A percentile compares a stretch with the other conserved stretches of the same genome.
Evolutionary conservation across 2,888 invertebrate genomes (phyloP).

Genomic region (Teinopalpus imperialis): DNA sequence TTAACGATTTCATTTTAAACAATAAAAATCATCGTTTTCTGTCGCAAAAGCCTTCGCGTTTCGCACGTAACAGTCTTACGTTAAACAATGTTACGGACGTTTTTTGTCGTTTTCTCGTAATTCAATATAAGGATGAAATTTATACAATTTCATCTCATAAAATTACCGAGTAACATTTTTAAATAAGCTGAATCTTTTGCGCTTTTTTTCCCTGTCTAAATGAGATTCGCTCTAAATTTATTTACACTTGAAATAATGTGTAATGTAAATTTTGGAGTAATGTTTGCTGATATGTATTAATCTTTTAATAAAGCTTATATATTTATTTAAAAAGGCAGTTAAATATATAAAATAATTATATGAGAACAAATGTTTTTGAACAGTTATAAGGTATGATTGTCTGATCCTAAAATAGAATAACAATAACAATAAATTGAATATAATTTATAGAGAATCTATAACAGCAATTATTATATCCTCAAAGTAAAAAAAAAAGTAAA

Average conservation of each 20-base stretch:
- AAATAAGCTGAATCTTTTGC: constrained; percentile 2
- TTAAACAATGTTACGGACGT: constrained; percentile 29
- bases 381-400: no score
- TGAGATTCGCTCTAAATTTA: background rate
- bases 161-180: constrained; percentile 15
- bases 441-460: no score
- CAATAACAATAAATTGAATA: no score
- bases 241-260: background rate
- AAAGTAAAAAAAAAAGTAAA: no score
- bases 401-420: no score
- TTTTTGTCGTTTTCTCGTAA: constrained; percentile 28
- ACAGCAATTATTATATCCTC: no score
- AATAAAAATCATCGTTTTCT: constrained; percentile 2
- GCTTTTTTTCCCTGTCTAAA: background rate
- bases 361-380: no score
- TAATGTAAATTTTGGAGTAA: no score
- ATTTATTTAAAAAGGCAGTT: no score
- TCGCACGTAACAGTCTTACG: constrained; percentile 26
- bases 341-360: no score
- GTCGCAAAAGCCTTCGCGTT: constrained; percentile 11
- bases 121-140: constrained; percentile 22
- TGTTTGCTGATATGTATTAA: no score
- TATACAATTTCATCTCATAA: constrained; percentile 14
- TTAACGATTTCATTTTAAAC: constrained; percentile 1
- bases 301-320: no score